phyloP scores from a whole-genome alignment of 2,888 invertebrate genomes.

The Papilio protenor region DNA sequence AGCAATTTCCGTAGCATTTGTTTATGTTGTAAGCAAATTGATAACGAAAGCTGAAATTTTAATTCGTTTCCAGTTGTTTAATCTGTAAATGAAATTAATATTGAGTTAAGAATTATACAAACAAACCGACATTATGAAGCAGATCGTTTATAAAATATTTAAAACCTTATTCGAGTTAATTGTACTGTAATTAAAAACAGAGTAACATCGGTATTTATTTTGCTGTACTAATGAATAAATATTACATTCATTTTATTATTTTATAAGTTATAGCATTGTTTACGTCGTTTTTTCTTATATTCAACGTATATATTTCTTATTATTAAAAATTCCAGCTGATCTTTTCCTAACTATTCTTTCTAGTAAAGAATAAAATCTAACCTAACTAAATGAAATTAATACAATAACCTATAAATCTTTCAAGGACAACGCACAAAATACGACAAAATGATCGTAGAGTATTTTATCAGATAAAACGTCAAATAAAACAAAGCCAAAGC shows the following conservation, averaged over 20 bases:
- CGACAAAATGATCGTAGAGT: constrained; percentile 22
- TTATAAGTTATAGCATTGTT: background rate
- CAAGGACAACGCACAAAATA: constrained; percentile 13
- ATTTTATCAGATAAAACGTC: constrained; percentile 40
- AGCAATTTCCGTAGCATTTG: constrained; percentile 4
- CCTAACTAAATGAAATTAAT: background rate
- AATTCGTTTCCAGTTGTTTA: constrained; percentile 8
- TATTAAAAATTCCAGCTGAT: too few relatives aligned
- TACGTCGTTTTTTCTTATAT: background rate
- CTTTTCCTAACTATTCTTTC: too few relatives aligned
- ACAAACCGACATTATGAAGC: constrained; percentile 8
- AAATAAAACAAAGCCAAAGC: constrained; percentile 39
- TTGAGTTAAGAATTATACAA: constrained; percentile 28
- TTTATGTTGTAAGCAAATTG: constrained; percentile 11
- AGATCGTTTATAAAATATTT: constrained; percentile 26
- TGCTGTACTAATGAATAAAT: background rate
- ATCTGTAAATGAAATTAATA: constrained; percentile 23
- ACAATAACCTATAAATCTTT: constrained; percentile 14
- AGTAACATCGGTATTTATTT: background rate
- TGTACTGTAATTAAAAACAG: constrained; percentile 9
- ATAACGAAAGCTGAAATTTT: constrained; percentile 21
- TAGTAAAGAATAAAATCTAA: too few relatives aligned
- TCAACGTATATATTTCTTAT: too few relatives aligned
- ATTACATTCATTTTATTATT: background rate
- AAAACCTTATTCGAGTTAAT: constrained; percentile 1